Evolutionary conservation across 2,888 invertebrate species (phyloP).

Genomic region (Phaedon cochleariae): DNA sequence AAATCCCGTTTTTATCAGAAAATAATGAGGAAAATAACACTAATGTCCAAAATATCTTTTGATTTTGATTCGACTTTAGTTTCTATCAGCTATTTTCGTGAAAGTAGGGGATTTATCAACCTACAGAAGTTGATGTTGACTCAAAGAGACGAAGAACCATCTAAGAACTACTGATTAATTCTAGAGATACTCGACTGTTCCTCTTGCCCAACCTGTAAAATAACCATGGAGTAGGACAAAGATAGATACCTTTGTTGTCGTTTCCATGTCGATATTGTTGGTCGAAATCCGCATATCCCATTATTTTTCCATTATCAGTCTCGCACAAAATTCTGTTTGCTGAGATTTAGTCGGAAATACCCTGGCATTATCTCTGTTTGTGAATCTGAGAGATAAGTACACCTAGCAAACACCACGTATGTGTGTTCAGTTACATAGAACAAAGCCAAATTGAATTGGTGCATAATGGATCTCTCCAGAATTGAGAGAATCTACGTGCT

Average conservation of each 20-base stretch:
- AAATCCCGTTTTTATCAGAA: no score
- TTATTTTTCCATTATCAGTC: slow-evolving; percentile 1
- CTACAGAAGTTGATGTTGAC: no score
- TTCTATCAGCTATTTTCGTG: no score
- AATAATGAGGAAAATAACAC: no score
- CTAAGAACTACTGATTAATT: no score
- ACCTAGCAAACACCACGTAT: slow-evolving; percentile 38
- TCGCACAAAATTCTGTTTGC: slow-evolving; percentile 23
- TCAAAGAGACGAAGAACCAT: no score
- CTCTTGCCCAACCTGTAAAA: no score
- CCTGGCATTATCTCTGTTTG: slow-evolving; percentile 33
- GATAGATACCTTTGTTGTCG: background rate
- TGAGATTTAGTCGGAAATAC: slow-evolving; percentile 32
- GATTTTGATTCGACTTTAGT: no score
- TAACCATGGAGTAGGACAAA: no score
- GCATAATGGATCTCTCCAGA: slow-evolving; percentile 39
- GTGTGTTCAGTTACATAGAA: slow-evolving; percentile 38
- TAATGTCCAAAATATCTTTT: no score
- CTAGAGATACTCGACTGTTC: no score
- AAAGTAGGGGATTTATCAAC: no score
- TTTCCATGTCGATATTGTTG: background rate
- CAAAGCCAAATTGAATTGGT: slow-evolving; percentile 45
- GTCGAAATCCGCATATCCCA: background rate
- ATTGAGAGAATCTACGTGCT: slow-evolving; percentile 35
- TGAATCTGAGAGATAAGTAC: slow-evolving; percentile 38